phyloP scores from a whole-genome alignment of 2,888 invertebrate genomes.

The Galeruca laticollis region DNA sequence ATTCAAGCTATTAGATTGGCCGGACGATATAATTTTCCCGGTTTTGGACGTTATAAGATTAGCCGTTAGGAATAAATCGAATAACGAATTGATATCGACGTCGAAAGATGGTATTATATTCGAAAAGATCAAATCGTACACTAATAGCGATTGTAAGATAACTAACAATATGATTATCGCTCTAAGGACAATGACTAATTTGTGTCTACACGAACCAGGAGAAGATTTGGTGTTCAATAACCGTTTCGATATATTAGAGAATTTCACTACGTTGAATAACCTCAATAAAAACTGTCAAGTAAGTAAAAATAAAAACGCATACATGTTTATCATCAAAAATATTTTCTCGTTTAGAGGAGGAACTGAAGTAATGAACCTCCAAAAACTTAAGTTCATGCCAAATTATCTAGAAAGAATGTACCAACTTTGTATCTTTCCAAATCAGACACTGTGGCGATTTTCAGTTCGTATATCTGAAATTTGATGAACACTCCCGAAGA shows the following conservation, averaged over 20 bases:
- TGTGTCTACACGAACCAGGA: slow-evolving; percentile 78
- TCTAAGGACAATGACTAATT: slow-evolving; percentile 84
- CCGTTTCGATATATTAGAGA: slow-evolving; percentile 70
- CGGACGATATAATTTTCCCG: slow-evolving; percentile 86
- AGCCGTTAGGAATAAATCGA: slow-evolving; percentile 73
- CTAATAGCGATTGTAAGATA: slow-evolving; percentile 65
- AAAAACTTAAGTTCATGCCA: too few relatives aligned
- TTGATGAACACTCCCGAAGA: too few relatives aligned
- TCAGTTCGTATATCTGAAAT: too few relatives aligned
- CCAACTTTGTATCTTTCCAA: too few relatives aligned
- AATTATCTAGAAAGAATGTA: too few relatives aligned
- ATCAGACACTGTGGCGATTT: too few relatives aligned
- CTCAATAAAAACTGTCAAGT: slow-evolving; percentile 77
- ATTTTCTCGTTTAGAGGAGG: too few relatives aligned
- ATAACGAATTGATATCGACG: slow-evolving; percentile 73
- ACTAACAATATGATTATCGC: slow-evolving; percentile 82
- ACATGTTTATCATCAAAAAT: too few relatives aligned
- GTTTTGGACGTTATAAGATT: slow-evolving; percentile 89
- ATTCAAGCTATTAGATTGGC: slow-evolving; percentile 78
- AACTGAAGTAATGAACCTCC: too few relatives aligned
- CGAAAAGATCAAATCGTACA: slow-evolving; percentile 58
- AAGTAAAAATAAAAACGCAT: slow-evolving; percentile 38
- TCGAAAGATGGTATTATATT: slow-evolving; percentile 59
- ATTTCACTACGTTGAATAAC: slow-evolving; percentile 68
- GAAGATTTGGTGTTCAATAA: slow-evolving; percentile 73